phyloP scores from a whole-genome alignment of 2,888 invertebrate genomes.

The Pegoplata infirma region DNA sequence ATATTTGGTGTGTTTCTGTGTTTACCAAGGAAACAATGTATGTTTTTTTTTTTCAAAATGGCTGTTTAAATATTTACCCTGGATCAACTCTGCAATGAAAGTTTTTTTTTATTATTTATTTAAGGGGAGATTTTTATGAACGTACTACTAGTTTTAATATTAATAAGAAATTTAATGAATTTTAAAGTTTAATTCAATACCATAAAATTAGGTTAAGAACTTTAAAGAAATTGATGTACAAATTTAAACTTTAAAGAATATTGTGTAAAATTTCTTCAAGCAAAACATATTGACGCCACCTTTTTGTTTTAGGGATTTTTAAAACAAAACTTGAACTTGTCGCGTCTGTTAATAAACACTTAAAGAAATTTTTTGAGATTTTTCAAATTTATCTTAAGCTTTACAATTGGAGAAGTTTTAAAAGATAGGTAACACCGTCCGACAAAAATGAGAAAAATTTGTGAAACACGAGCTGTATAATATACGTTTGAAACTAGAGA shows the following conservation, averaged over 20 bases:
- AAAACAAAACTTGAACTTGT: conserved; percentile 46
- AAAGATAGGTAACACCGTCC: too few relatives aligned
- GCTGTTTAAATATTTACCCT: conserved; percentile 75
- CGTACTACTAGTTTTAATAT: not conserved
- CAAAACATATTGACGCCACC: conserved; percentile 56
- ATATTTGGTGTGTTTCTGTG: conserved; percentile 35
- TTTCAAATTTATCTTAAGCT: too few relatives aligned
- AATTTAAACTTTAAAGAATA: conserved; percentile 1
- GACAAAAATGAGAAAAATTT: too few relatives aligned
- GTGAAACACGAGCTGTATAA: too few relatives aligned
- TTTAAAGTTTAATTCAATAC: conserved; percentile 38
- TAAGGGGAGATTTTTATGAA: conserved; percentile 37
- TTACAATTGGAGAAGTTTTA: too few relatives aligned
- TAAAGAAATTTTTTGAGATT: too few relatives aligned
- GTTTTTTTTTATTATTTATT: conserved; percentile 36
- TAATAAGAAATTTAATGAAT: not conserved
- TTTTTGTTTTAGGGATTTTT: not conserved
- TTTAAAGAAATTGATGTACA: not conserved
- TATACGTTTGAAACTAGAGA: too few relatives aligned
- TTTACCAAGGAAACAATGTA: conserved; percentile 50
- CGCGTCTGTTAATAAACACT: conserved; percentile 53
- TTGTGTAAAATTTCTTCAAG: not conserved
- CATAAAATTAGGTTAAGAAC: conserved; percentile 38
- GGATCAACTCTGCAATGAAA: conserved; percentile 33
- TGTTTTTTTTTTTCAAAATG: conserved; percentile 71